Evolutionary conservation across 2,797 vertebrate species (phyloP).

Genomic region (Octomys mimax): DNA sequence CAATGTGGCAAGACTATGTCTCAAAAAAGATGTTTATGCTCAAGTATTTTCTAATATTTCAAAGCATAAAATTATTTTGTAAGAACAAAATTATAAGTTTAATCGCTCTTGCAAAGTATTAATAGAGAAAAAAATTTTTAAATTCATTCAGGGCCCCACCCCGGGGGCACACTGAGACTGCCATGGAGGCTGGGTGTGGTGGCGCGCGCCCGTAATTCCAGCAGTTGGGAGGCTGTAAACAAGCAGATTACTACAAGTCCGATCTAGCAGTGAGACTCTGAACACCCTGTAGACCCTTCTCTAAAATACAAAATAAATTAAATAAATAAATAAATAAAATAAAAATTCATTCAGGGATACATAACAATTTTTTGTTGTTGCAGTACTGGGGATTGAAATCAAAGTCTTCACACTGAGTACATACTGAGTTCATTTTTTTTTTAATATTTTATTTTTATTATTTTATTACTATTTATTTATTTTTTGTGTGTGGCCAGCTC

Average conservation of each 20-base stretch:
- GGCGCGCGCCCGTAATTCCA: no score
- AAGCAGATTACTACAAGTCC: no score
- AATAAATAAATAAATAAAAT: not conserved
- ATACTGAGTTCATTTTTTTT: not conserved
- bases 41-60: constrained; percentile 39
- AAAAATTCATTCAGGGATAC: constrained; percentile 9
- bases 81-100: constrained; percentile 12
- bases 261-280: no score
- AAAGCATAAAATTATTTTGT: not conserved
- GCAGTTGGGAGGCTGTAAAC: no score
- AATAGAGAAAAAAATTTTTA: not conserved
- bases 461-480: no score
- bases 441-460: no score
- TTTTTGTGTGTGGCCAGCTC: no score
- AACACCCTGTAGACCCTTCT: no score
- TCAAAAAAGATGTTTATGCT: not conserved
- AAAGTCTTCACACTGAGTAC: not conserved
- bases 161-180: no score
- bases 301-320: not conserved
- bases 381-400: not conserved
- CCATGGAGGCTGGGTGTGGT: no score
- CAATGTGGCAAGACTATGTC: not conserved
- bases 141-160: not conserved
- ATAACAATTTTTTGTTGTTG: not conserved
- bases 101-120: constrained; percentile 9